phyloP scores from a whole-genome alignment of 1,140 invertebrate genomes.

The Harpegnathos saltator region DNA sequence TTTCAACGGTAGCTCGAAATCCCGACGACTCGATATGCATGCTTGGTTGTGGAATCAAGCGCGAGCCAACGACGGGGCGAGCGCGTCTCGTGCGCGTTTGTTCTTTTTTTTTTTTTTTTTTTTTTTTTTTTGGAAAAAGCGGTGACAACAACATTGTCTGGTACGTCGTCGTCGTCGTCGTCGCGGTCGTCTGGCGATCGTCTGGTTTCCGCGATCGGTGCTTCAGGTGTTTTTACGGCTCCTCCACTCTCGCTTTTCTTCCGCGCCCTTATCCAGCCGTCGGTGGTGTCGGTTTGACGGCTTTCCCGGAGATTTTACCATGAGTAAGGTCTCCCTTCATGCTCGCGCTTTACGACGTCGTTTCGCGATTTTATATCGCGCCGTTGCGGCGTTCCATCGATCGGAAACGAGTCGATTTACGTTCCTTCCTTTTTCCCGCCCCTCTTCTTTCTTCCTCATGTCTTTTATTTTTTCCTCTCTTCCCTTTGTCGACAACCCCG shows the following conservation, averaged over 20 bases:
- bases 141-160: neutral
- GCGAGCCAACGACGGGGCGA: neutral
- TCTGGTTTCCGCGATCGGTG: constrained; percentile 53
- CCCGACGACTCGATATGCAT: no score
- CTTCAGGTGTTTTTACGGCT: constrained; percentile 60
- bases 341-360: constrained; percentile 63
- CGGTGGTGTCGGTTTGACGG: constrained; percentile 48
- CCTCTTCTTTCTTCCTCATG: no score
- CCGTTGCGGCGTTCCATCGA: constrained; percentile 34
- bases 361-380: constrained; percentile 65
- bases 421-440: neutral
- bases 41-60: no score
- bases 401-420: constrained; percentile 46
- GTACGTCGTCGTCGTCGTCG: neutral
- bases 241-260: constrained; percentile 45
- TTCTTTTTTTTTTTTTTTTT: no score
- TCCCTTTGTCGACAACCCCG: neutral
- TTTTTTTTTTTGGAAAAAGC: neutral
- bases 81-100: neutral
- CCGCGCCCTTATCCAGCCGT: constrained; percentile 15
- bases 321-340: constrained; percentile 44
- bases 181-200: constrained; percentile 55
- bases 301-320: constrained; percentile 63
- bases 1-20: no score
- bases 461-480: no score